These are phyloP conservation scores for Tachina lurida DNA, from an alignment of 2,888 invertebrate species.

Conservation along the genomic window DNA sequence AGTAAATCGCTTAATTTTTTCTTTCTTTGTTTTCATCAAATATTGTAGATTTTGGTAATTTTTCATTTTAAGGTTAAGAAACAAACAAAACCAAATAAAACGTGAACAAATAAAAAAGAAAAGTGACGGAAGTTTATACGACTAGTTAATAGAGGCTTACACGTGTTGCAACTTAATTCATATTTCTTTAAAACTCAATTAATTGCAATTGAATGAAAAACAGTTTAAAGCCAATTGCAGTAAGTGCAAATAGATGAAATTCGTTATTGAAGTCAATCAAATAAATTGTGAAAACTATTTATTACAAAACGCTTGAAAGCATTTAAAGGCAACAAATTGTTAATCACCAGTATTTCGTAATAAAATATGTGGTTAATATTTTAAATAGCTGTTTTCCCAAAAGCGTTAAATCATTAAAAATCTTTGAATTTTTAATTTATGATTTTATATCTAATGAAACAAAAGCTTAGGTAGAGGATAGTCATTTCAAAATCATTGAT, in stretches of 20 bases:
- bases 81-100: not conserved
- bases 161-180: constrained; percentile 45
- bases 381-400: not conserved
- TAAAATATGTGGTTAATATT: constrained; percentile 1
- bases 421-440: not conserved
- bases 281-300: constrained; percentile 3
- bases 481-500: not conserved
- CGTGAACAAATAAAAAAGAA: constrained; percentile 8
- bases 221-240: not conserved
- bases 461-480: not conserved
- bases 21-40: constrained; percentile 37
- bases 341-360: constrained; percentile 23
- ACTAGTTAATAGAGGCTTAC: constrained; percentile 41
- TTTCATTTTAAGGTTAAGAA: not conserved
- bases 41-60: constrained; percentile 29
- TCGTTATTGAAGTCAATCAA: not conserved
- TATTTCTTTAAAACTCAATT: constrained; percentile 38
- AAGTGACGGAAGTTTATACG: constrained; percentile 65
- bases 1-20: constrained; percentile 31
- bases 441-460: not conserved
- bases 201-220: constrained; percentile 30
- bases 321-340: not conserved
- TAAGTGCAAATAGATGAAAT: constrained; percentile 11
- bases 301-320: constrained; percentile 35
- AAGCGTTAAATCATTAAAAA: not conserved